phyloP scores from a whole-genome alignment of 1,140 invertebrate genomes.

The Platyura marginata region DNA sequence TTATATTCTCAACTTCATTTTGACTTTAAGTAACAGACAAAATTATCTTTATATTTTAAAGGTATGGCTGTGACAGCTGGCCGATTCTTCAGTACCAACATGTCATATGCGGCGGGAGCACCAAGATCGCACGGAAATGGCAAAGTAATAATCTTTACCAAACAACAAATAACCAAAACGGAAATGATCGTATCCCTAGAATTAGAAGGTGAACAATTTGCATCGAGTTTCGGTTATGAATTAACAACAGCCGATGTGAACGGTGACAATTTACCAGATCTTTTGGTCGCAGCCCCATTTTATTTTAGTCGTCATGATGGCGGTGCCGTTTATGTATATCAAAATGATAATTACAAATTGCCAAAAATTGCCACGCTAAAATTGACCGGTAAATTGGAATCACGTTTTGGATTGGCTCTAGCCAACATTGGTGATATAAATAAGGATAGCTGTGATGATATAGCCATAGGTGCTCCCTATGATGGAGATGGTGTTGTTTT shows the following conservation, averaged over 20 bases:
- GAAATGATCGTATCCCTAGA: slow-evolving; percentile 41
- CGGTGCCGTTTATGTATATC: slow-evolving; percentile 80
- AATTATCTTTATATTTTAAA: slow-evolving; percentile 21
- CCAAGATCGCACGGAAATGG: slow-evolving; percentile 70
- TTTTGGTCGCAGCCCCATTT: slow-evolving; percentile 81
- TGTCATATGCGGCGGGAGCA: slow-evolving; percentile 67
- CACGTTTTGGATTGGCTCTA: slow-evolving; percentile 72
- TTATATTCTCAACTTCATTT: neutral
- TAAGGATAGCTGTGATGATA: slow-evolving; percentile 73
- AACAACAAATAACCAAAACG: slow-evolving; percentile 26
- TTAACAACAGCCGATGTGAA: slow-evolving; percentile 62
- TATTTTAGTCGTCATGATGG: slow-evolving; percentile 64
- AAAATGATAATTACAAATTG: slow-evolving; percentile 35
- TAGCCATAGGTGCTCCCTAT: slow-evolving; percentile 84
- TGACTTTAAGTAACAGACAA: neutral
- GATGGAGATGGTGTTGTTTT: slow-evolving; percentile 71
- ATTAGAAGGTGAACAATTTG: slow-evolving; percentile 68
- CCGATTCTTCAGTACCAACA: slow-evolving; percentile 44
- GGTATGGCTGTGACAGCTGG: slow-evolving; percentile 77
- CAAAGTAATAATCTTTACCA: slow-evolving; percentile 60
- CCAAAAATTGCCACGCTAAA: slow-evolving; percentile 35
- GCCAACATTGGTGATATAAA: slow-evolving; percentile 79
- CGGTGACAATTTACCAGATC: slow-evolving; percentile 70
- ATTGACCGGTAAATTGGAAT: slow-evolving; percentile 50
- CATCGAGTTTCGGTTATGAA: slow-evolving; percentile 79